Evolutionary conservation across 2,797 vertebrate genomes (phyloP).

Genomic region (Gallirallus australis): DNA sequence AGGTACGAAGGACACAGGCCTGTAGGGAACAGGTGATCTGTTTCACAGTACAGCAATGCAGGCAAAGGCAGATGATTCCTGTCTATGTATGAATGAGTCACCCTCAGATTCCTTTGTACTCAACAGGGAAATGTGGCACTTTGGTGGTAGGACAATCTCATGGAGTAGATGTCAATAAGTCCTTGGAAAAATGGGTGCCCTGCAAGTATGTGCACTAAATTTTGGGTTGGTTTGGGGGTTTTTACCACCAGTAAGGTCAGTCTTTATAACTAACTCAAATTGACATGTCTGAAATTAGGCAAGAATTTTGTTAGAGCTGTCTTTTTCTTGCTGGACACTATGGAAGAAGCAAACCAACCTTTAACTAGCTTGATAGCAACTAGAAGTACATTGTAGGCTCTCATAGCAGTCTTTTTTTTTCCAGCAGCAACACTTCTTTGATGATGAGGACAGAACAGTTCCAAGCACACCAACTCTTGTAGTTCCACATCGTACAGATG

Average conservation of each 20-base stretch:
- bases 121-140: background rate
- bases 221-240: background rate
- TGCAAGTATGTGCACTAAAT: background rate
- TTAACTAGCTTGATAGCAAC: background rate
- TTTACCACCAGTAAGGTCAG: background rate
- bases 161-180: background rate
- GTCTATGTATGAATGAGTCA: background rate
- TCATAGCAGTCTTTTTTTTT: constrained; percentile 32
- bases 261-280: background rate
- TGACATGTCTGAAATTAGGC: background rate
- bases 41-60: background rate
- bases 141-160: background rate
- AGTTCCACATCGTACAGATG: constrained; percentile 91
- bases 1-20: background rate
- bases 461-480: constrained; percentile 93
- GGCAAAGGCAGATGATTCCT: background rate
- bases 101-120: background rate
- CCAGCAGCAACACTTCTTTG: constrained; percentile 91
- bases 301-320: background rate
- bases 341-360: background rate
- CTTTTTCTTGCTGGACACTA: background rate
- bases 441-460: constrained; percentile 96
- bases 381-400: background rate
- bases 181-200: background rate
- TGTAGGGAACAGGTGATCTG: background rate